These are phyloP conservation scores for Melieria picta DNA, from an alignment of 2,888 invertebrate genomes.

Conservation along the genomic window DNA sequence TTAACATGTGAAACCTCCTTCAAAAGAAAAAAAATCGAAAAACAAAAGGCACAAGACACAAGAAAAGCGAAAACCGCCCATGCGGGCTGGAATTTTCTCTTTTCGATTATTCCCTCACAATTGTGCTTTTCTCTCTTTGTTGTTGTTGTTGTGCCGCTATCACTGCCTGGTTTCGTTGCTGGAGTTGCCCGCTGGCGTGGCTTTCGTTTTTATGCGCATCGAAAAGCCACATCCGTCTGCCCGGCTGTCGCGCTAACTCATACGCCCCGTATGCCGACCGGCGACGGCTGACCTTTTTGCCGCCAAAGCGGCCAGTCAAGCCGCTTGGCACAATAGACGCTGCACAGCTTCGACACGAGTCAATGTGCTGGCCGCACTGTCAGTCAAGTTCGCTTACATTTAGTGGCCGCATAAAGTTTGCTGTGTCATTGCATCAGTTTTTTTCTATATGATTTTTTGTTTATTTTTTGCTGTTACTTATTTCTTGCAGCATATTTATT, in stretches of 20 bases:
- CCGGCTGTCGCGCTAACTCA: slow-evolving; percentile 10
- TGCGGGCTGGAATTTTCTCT: not conserved
- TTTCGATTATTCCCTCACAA: slow-evolving; percentile 9
- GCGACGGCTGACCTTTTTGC: no score
- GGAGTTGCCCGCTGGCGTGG: not conserved
- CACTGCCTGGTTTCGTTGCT: no score
- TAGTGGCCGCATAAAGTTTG: no score
- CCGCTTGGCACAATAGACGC: no score
- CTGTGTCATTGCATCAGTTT: slow-evolving; percentile 31
- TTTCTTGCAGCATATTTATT: slow-evolving; percentile 58
- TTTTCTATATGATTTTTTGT: slow-evolving; percentile 44
- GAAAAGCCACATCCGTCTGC: slow-evolving; percentile 57
- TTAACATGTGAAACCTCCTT: no score
- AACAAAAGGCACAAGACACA: slow-evolving; percentile 13
- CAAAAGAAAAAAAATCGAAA: not conserved
- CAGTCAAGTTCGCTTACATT: no score
- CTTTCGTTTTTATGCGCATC: slow-evolving; percentile 40
- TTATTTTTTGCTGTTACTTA: slow-evolving; percentile 43
- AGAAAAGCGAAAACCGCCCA: slow-evolving; percentile 14
- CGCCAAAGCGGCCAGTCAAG: no score
- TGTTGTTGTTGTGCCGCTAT: slow-evolving; percentile 14
- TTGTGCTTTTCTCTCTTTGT: not conserved
- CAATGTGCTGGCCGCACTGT: no score
- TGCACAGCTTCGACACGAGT: no score
- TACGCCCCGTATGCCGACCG: no score